Conservation (phyloP, 2,888 invertebrate genomes). For the Aproaerema taeniolella region DNA sequence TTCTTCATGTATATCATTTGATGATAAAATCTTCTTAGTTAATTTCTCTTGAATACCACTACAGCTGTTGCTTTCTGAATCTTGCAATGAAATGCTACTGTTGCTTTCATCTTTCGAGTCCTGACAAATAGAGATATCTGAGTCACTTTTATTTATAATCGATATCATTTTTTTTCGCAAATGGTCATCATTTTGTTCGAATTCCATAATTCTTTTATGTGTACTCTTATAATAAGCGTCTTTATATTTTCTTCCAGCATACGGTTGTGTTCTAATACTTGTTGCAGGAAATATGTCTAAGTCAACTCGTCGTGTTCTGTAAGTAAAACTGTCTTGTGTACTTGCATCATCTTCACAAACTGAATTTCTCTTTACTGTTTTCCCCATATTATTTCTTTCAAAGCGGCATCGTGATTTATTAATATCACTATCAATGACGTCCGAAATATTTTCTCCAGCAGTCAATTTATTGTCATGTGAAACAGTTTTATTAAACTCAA, state of each 20-base stretch:
- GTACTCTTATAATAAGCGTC: slow-evolving; percentile 42
- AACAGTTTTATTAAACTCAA: slow-evolving; percentile 6
- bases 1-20: not conserved
- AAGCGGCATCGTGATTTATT: no score
- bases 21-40: not conserved
- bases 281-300: not conserved
- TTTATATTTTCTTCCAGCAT: slow-evolving; percentile 41
- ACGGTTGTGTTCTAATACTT: slow-evolving; percentile 44
- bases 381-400: slow-evolving; percentile 3
- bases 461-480: no score
- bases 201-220: slow-evolving; percentile 44
- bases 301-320: not conserved
- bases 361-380: not conserved
- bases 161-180: slow-evolving; percentile 39
- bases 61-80: not conserved
- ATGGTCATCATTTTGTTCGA: slow-evolving; percentile 51
- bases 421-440: no score
- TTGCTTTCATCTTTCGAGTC: no score
- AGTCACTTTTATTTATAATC: slow-evolving; percentile 12
- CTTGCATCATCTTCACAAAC: slow-evolving; percentile 1
- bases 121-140: no score
- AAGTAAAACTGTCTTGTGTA: not conserved
- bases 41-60: not conserved
- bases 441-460: no score
- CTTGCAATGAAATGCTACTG: not conserved